A percentile compares a stretch with the other conserved stretches of the same genome.
Evolutionary conservation across 37 sponge, comb jelly and placozoan genomes (phyloP).

Genomic region (Ephydatia muelleri): DNA sequence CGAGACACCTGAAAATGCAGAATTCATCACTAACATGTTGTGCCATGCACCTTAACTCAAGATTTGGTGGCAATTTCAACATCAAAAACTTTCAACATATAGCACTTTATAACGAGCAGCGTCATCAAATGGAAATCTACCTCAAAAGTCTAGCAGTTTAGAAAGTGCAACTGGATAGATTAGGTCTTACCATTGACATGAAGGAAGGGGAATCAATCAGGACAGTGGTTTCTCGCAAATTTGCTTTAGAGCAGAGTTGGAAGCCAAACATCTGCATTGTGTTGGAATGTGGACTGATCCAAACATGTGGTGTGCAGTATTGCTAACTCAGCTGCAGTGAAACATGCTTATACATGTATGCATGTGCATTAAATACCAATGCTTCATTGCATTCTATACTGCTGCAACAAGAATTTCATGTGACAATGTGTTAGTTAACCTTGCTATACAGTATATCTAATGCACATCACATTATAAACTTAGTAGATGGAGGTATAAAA

Average conservation of each 20-base stretch:
- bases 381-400: no score
- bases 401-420: no score
- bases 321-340: not conserved
- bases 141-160: not conserved
- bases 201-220: not conserved
- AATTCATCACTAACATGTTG: not conserved
- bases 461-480: no score
- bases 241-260: not conserved
- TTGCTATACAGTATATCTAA: no score
- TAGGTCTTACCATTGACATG: not conserved
- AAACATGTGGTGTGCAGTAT: not conserved
- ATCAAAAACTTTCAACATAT: not conserved
- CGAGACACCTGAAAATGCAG: no score
- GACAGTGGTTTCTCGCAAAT: not conserved
- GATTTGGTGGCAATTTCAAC: constrained; percentile 18
- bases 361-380: no score
- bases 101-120: not conserved
- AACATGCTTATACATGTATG: no score
- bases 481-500: no score
- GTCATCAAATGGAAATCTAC: not conserved
- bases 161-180: not conserved
- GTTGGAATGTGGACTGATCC: not conserved
- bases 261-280: not conserved
- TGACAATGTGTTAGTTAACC: no score
- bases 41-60: not conserved